Evolutionary conservation across 1,140 invertebrate genomes (phyloP).

Genomic region (Calycopis cecrops): DNA sequence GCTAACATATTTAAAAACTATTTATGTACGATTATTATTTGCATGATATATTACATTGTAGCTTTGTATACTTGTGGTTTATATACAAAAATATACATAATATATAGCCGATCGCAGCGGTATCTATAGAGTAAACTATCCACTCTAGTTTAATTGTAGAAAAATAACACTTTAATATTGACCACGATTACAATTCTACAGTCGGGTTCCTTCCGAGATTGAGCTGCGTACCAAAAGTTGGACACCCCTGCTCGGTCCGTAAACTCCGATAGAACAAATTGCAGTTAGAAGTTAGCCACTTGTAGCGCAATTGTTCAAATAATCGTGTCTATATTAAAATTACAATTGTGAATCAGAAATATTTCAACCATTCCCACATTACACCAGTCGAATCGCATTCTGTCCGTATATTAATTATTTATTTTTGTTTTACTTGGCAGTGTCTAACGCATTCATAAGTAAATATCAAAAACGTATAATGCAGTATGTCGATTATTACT

Average conservation of each 20-base stretch:
- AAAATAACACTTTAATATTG: conserved; percentile 7
- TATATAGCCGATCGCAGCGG: conserved; percentile 41
- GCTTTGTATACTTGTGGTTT: conserved; percentile 60
- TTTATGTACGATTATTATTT: conserved; percentile 43
- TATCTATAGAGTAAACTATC: conserved; percentile 22
- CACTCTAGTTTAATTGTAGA: neutral
- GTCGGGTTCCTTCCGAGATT: conserved; percentile 1
- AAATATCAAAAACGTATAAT: conserved; percentile 8
- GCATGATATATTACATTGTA: conserved; percentile 62
- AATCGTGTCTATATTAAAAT: conserved; percentile 1
- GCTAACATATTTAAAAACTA: conserved; percentile 34
- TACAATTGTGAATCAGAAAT: neutral
- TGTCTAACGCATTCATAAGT: conserved; percentile 4
- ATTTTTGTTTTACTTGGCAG: conserved; percentile 6
- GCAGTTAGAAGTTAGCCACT: neutral
- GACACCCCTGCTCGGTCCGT: neutral
- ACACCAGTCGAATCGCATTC: neutral
- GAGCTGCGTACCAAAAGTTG: neutral
- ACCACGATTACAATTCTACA: neutral
- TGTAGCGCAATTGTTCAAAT: conserved; percentile 23
- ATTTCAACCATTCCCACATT: neutral
- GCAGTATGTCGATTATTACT: too few relatives aligned
- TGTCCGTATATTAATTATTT: neutral
- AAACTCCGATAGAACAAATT: neutral
- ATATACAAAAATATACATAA: conserved; percentile 74